Percentiles rank a stretch among this genome's conserved stretches.
These are phyloP conservation scores for Drosophila paulistorum DNA, from an alignment of 1,140 invertebrate genomes.

Conservation along the genomic window DNA sequence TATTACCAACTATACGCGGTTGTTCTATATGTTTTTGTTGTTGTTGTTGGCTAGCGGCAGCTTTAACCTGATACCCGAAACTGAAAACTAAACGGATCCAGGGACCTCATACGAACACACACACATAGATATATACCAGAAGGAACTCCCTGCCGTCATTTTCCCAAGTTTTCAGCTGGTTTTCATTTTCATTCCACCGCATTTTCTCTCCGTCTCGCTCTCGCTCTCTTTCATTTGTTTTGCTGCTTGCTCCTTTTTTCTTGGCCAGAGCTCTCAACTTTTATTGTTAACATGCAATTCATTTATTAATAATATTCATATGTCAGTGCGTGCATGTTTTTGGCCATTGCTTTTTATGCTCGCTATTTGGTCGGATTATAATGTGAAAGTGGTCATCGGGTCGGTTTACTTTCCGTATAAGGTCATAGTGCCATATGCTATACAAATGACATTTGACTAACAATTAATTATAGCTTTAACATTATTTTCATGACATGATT, in stretches of 20 bases:
- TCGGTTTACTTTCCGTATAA: background rate
- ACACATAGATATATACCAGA: background rate
- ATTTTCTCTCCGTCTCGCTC: constrained; percentile 25
- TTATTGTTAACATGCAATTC: constrained; percentile 81
- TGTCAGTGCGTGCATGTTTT: constrained; percentile 54
- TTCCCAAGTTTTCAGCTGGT: constrained; percentile 71
- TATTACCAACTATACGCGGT: constrained; percentile 77
- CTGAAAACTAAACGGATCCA: constrained; percentile 68
- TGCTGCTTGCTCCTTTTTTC: constrained; percentile 44
- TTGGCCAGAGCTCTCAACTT: constrained; percentile 55
- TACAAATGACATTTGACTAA: too few species aligned
- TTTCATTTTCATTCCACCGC: constrained; percentile 60
- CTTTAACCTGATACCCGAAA: constrained; percentile 74
- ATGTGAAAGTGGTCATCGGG: background rate
- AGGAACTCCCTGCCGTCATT: constrained; percentile 36
- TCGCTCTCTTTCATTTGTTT: constrained; percentile 17
- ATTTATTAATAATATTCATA: constrained; percentile 80
- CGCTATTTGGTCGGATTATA: background rate
- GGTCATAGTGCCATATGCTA: background rate
- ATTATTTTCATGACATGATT: too few species aligned
- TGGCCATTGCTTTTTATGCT: constrained; percentile 5
- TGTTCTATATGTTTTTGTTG: constrained; percentile 33
- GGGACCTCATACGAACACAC: constrained; percentile 19
- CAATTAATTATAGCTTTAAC: too few species aligned
- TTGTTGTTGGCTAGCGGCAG: constrained; percentile 29